Conservation (phyloP, 2,113 vertebrate species). For the Cheilinus undulatus region DNA sequence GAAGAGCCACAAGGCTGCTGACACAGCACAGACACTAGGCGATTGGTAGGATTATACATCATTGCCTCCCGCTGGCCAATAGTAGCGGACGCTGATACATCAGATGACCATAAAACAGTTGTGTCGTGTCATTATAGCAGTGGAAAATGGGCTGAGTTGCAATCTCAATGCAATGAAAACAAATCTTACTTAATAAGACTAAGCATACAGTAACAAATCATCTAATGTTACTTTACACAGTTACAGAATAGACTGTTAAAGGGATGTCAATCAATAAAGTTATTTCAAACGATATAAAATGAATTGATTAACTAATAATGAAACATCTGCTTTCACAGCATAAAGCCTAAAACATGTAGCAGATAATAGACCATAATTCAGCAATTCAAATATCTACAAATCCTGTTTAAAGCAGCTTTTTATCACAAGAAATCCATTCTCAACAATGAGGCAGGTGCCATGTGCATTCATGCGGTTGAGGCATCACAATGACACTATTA, state of each 20-base stretch:
- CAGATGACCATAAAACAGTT: slow-evolving; percentile 60
- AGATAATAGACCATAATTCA: neutral
- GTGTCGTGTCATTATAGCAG: slow-evolving; percentile 14
- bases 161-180: neutral
- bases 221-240: neutral
- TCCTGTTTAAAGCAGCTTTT: slow-evolving; percentile 18
- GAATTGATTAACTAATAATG: no score
- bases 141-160: slow-evolving; percentile 1
- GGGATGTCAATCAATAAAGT: neutral
- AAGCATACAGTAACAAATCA: neutral
- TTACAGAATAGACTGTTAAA: neutral
- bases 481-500: slow-evolving; percentile 72
- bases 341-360: neutral
- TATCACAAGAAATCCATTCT: slow-evolving; percentile 28
- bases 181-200: slow-evolving; percentile 21
- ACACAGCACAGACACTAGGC: slow-evolving; percentile 61
- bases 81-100: slow-evolving; percentile 43
- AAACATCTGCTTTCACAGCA: neutral
- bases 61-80: slow-evolving; percentile 61
- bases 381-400: slow-evolving; percentile 1
- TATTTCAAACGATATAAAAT: no score
- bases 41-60: slow-evolving; percentile 75
- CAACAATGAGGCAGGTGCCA: slow-evolving; percentile 58
- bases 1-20: slow-evolving; percentile 71
- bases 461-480: slow-evolving; percentile 39